phyloP scores from a whole-genome alignment of 1,140 invertebrate genomes.

The Magallana ariakensis region DNA sequence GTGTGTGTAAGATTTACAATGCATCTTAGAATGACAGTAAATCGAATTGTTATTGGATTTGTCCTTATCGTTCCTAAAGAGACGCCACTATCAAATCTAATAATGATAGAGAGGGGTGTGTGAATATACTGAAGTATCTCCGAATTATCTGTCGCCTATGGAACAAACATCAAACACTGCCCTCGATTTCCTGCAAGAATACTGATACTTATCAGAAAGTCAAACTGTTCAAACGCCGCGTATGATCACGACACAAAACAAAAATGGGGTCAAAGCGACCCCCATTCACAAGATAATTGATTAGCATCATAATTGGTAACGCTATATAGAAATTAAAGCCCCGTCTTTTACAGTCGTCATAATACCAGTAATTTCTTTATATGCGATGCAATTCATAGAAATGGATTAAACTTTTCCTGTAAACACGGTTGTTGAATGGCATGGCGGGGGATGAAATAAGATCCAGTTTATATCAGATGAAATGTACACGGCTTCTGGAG shows the following conservation, averaged over 20 bases:
- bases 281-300: background rate
- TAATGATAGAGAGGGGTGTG: conserved; percentile 13
- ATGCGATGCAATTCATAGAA: conserved; percentile 21
- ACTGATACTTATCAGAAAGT: conserved; percentile 18
- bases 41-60: background rate
- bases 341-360: background rate
- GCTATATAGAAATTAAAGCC: conserved; percentile 32
- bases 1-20: conserved; percentile 25
- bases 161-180: conserved; percentile 25
- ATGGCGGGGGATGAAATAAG: background rate
- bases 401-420: conserved; percentile 37
- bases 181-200: background rate
- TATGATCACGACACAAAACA: background rate
- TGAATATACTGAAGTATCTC: background rate
- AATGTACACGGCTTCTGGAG: background rate
- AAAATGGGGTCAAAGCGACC: background rate
- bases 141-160: conserved; percentile 23
- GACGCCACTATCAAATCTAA: conserved; percentile 22
- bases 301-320: conserved; percentile 19
- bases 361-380: conserved; percentile 22
- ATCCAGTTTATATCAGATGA: conserved; percentile 4
- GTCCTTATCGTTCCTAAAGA: background rate
- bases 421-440: conserved; percentile 21
- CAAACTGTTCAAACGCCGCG: background rate
- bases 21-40: background rate